These are phyloP conservation scores for Acanthoscelides obtectus DNA, from an alignment of 2,888 invertebrate species.

Conservation along the genomic window DNA sequence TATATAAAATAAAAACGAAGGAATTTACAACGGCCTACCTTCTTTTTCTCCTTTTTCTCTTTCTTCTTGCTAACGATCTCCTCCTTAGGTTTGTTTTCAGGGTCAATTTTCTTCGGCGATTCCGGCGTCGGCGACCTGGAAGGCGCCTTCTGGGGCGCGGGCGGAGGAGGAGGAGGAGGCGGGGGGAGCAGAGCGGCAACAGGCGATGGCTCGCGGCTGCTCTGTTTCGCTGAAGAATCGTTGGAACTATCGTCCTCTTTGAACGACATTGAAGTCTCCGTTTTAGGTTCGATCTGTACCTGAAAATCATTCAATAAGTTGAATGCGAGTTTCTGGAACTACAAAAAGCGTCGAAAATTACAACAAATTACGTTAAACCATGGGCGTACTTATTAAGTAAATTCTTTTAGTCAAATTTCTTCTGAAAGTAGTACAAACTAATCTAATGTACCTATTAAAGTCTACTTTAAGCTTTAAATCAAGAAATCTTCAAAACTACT, in stretches of 20 bases:
- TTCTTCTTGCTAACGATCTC: constrained; percentile 54
- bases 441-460: too few relatives aligned
- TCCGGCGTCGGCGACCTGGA: constrained; percentile 13
- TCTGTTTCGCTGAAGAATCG: constrained; percentile 30
- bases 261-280: constrained; percentile 16
- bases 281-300: background rate
- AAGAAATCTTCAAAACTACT: too few relatives aligned
- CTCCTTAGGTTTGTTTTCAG: constrained; percentile 45
- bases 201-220: constrained; percentile 35
- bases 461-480: too few relatives aligned
- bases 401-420: too few relatives aligned
- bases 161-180: constrained; percentile 2
- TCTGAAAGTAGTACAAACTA: too few relatives aligned
- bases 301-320: background rate
- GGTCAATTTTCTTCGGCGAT: constrained; percentile 17
- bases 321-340: too few relatives aligned
- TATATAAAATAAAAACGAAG: too few relatives aligned
- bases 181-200: too few relatives aligned
- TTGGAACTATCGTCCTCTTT: constrained; percentile 38
- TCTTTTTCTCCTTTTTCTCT: constrained; percentile 46
- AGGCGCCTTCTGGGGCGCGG: constrained; percentile 12
- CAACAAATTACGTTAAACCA: too few relatives aligned
- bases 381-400: too few relatives aligned
- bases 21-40: constrained; percentile 20
- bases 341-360: too few relatives aligned